Evolutionary conservation across 2,888 invertebrate species (phyloP).

Genomic region (Pardosa pseudoannulata): DNA sequence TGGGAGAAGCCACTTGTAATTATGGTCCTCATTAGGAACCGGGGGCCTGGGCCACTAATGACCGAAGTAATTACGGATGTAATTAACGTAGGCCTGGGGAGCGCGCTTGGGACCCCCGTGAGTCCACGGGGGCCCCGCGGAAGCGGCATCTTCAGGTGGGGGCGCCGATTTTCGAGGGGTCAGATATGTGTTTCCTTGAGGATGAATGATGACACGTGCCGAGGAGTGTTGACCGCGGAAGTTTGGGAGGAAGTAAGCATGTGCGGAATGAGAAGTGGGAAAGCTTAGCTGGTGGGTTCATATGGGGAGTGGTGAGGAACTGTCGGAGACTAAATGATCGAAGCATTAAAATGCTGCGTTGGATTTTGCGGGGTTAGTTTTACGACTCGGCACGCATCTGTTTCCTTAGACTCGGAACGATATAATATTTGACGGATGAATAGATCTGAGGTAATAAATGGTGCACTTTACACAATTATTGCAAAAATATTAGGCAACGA

Average conservation of each 20-base stretch:
- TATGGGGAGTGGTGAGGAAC: neutral
- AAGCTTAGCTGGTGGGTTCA: too few relatives aligned
- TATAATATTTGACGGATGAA: too few relatives aligned
- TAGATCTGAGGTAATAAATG: too few relatives aligned
- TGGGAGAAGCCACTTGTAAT: constrained; percentile 70
- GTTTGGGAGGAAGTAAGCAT: neutral
- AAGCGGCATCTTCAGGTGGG: constrained; percentile 3
- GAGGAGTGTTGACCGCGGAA: neutral
- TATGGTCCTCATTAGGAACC: constrained; percentile 69
- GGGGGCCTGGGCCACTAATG: constrained; percentile 66
- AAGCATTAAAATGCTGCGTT: neutral
- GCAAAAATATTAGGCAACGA: too few relatives aligned
- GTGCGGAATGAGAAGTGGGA: too few relatives aligned
- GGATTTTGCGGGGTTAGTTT: too few relatives aligned
- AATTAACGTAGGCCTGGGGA: constrained; percentile 63
- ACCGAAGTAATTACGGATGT: constrained; percentile 72
- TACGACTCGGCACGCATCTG: too few relatives aligned
- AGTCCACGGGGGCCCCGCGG: neutral
- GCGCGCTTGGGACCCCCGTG: constrained; percentile 12
- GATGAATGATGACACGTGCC: neutral
- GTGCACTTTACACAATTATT: too few relatives aligned
- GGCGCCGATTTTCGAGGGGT: neutral
- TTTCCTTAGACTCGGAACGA: too few relatives aligned
- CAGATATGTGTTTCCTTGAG: constrained; percentile 11
- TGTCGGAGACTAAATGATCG: neutral